A percentile compares a stretch with the other conserved stretches of the same genome.
phyloP scores from a whole-genome alignment of 2,888 invertebrate species.

The Tineola bisselliella region DNA sequence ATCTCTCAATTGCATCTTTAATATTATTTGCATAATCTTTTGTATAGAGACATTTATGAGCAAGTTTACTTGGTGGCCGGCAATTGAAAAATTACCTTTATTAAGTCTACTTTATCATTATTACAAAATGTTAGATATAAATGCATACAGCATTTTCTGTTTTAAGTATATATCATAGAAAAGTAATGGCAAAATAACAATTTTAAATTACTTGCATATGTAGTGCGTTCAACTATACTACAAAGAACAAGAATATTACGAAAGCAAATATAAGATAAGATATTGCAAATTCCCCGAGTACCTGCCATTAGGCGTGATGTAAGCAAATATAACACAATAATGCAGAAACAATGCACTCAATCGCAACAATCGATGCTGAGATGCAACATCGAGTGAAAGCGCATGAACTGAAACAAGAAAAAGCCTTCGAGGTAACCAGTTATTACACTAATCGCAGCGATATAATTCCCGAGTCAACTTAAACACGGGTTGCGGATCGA shows the following conservation, averaged over 20 bases:
- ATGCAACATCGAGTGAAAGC: constrained; percentile 47
- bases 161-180: neutral
- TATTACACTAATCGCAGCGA: constrained; percentile 68
- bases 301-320: neutral
- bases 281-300: neutral
- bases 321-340: constrained; percentile 1
- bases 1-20: neutral
- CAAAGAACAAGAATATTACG: neutral
- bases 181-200: neutral
- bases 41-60: constrained; percentile 5
- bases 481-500: constrained; percentile 68
- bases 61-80: neutral
- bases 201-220: neutral
- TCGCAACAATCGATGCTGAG: constrained; percentile 44
- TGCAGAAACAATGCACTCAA: constrained; percentile 50
- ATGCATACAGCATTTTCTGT: neutral
- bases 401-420: constrained; percentile 55
- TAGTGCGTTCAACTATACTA: neutral
- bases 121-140: neutral
- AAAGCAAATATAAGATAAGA: neutral
- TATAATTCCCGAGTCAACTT: constrained; percentile 68
- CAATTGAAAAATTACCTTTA: constrained; percentile 3
- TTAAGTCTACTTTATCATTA: neutral
- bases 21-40: constrained; percentile 4
- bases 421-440: constrained; percentile 58